Conservation (phyloP, 2,113 vertebrate genomes). For the Serinus canaria region DNA sequence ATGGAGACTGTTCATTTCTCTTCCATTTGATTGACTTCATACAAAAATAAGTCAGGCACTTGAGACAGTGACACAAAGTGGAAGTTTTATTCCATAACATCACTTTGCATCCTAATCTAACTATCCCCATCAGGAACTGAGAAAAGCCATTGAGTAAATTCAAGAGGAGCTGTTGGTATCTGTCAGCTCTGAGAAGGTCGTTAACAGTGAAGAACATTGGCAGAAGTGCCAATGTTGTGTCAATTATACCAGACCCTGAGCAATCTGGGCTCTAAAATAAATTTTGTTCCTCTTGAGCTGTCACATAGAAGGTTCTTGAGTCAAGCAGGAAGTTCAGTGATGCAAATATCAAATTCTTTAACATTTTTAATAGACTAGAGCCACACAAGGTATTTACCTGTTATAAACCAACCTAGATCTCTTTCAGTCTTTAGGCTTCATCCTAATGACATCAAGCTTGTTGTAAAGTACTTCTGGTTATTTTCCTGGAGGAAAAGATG, state of each 20-base stretch:
- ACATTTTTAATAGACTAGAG: not conserved
- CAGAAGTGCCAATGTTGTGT: slow-evolving; percentile 20
- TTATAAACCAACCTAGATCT: not conserved
- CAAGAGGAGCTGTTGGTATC: slow-evolving; percentile 35
- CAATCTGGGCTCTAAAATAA: not conserved
- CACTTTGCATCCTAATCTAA: slow-evolving; percentile 34
- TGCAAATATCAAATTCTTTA: not conserved
- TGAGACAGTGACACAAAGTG: not conserved
- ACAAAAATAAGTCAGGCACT: not conserved
- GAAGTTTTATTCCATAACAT: slow-evolving; percentile 23
- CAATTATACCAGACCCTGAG: not conserved
- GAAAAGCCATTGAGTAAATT: slow-evolving; percentile 19
- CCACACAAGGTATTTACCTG: not conserved
- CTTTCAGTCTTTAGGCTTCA: not conserved
- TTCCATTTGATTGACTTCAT: not conserved
- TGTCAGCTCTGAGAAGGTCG: not conserved
- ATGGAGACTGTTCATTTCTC: not conserved
- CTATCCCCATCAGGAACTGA: not conserved
- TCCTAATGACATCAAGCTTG: not conserved
- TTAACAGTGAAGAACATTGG: not conserved
- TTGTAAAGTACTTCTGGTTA: not conserved
- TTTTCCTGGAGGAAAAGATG: slow-evolving; percentile 5
- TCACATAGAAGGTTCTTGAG: not conserved
- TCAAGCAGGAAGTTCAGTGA: not conserved
- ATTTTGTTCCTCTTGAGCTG: not conserved